Conservation (phyloP, 1,140 invertebrate genomes). For the Schlechtendalia chinensis region DNA sequence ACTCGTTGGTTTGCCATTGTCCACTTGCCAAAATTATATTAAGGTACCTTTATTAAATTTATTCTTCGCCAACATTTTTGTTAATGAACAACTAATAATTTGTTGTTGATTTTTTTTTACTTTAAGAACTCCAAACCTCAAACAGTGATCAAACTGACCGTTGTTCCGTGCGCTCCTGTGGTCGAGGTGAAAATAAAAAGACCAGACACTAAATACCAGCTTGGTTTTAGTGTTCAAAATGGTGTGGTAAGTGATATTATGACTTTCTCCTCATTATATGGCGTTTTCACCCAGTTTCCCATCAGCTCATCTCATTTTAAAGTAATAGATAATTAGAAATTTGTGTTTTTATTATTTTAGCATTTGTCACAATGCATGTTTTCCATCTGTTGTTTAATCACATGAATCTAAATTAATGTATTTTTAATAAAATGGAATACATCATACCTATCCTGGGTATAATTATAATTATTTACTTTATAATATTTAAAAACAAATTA, state of each 20-base stretch:
- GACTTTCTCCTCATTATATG: too few relatives aligned
- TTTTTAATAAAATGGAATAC: too few relatives aligned
- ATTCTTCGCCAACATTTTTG: background rate
- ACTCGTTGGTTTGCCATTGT: constrained; percentile 93
- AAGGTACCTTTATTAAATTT: constrained; percentile 63
- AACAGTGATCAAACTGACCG: constrained; percentile 96
- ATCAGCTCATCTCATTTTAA: too few relatives aligned
- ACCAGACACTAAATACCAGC: constrained; percentile 98
- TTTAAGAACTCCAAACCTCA: constrained; percentile 90
- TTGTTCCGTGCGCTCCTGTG: constrained; percentile 98
- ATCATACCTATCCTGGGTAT: too few relatives aligned
- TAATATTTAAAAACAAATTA: constrained; percentile 18
- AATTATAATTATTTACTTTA: too few relatives aligned
- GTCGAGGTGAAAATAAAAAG: constrained; percentile 99
- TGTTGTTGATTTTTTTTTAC: constrained; percentile 54
- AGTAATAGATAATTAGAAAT: too few relatives aligned
- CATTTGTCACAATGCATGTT: too few relatives aligned
- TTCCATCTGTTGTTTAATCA: too few relatives aligned
- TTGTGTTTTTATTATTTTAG: too few relatives aligned
- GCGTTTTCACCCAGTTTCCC: too few relatives aligned
- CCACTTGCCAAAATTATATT: constrained; percentile 97
- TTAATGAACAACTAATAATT: background rate
- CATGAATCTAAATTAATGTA: too few relatives aligned
- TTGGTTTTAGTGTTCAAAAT: constrained; percentile 99
- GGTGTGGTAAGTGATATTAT: constrained; percentile 79